A percentile compares a stretch with the other conserved stretches of the same genome.
These are phyloP conservation scores for Pemphredon lugubris DNA, from an alignment of 2,888 invertebrate species.

Conservation along the genomic window DNA sequence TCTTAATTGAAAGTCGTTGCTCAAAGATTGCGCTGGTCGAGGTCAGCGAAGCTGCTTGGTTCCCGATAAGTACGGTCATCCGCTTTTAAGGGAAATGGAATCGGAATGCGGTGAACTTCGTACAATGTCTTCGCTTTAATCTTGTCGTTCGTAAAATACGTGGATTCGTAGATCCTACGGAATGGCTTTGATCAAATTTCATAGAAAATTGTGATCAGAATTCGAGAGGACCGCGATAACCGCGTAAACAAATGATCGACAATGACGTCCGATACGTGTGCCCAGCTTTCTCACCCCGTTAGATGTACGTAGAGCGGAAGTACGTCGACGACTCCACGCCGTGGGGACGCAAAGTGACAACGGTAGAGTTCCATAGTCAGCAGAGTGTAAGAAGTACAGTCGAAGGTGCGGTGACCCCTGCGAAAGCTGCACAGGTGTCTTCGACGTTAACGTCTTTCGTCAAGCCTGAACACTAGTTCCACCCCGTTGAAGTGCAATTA, in stretches of 20 bases:
- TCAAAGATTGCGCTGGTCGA: too few species aligned
- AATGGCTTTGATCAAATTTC: too few species aligned
- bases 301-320: constrained; percentile 54
- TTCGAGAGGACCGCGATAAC: too few species aligned
- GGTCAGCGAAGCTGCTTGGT: too few species aligned
- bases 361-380: constrained; percentile 41
- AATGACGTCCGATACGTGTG: constrained; percentile 45
- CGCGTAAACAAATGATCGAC: not conserved
- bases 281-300: constrained; percentile 49
- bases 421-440: constrained; percentile 9
- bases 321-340: constrained; percentile 48
- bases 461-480: not conserved
- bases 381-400: constrained; percentile 32
- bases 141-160: too few species aligned
- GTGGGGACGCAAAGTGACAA: constrained; percentile 56
- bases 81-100: too few species aligned
- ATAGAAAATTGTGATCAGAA: too few species aligned
- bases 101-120: too few species aligned
- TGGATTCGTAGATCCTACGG: too few species aligned
- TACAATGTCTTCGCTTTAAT: too few species aligned
- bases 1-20: too few species aligned
- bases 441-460: not conserved
- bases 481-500: constrained; percentile 14
- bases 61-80: too few species aligned
- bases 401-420: constrained; percentile 47